These are phyloP conservation scores for Mustela lutreola DNA, from an alignment of 2,113 vertebrate genomes.

Conservation along the genomic window DNA sequence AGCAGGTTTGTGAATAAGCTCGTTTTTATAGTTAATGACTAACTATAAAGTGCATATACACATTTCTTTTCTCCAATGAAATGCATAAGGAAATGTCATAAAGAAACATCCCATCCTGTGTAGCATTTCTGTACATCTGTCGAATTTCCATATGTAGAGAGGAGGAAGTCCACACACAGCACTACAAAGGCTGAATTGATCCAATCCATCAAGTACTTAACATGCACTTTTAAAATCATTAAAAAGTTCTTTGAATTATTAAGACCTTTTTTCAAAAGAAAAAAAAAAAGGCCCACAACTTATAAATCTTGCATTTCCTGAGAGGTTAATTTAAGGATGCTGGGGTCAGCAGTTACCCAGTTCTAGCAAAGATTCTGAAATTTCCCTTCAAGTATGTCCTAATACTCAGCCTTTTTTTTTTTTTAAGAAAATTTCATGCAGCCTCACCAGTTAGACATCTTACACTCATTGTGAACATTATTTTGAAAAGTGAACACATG, in stretches of 20 bases:
- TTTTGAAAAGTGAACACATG: neutral
- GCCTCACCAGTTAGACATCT: neutral
- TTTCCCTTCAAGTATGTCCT: constrained; percentile 18
- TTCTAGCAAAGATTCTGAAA: constrained; percentile 52
- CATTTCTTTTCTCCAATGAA: constrained; percentile 84
- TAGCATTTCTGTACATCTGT: constrained; percentile 83
- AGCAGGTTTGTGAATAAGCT: constrained; percentile 86
- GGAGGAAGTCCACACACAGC: constrained; percentile 73
- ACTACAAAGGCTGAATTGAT: constrained; percentile 78
- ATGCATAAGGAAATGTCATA: constrained; percentile 87
- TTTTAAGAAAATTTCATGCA: neutral
- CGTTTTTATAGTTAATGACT: constrained; percentile 88
- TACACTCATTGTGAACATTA: neutral
- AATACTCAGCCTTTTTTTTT: neutral
- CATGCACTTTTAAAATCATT: constrained; percentile 76
- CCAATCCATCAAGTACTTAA: constrained; percentile 80
- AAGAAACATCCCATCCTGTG: constrained; percentile 85
- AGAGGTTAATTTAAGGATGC: constrained; percentile 74
- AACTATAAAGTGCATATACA: constrained; percentile 81
- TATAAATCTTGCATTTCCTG: constrained; percentile 78
- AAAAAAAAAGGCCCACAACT: constrained; percentile 62
- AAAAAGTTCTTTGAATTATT: constrained; percentile 83
- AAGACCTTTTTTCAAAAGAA: constrained; percentile 74
- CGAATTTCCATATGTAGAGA: constrained; percentile 78
- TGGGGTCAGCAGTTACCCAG: constrained; percentile 73